Evolutionary conservation across 2,113 vertebrate species (phyloP), one percentile per base, ranked within the genome.

Genomic region (Coturnix japonica): DNA sequence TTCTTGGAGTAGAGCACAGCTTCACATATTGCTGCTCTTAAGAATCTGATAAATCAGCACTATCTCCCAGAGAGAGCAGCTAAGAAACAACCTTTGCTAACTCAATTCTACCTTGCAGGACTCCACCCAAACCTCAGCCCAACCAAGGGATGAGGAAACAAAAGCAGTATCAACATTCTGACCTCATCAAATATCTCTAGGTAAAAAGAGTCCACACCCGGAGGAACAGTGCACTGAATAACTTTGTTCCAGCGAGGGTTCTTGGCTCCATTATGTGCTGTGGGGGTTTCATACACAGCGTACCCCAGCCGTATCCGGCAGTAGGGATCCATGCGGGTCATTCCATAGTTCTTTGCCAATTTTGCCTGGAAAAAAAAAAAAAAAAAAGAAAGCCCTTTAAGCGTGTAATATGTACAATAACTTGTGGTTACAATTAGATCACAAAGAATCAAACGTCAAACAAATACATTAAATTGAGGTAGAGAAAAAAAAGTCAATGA

Each of bases 141-240:
- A 66, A 61, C 41, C 4, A 16, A 3, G 26, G 54, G 35, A 87
- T 2, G 2, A 20, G 15, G 17, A 22, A 16, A 12, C 4, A 1
- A 17, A 17, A 84, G 54, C 60, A 5, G 65, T 2, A 17, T 1
- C 65, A 14, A 7, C 59, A 39, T 60, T 76, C 98, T 97, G 70
- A 99, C 99, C 99, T 99, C 99, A 80, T 99, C 99, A 53, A 99
- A 99, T 95, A 99, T 99, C 97, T 99, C 99, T 91, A 99, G 97
- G 95, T 99, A 99, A 97, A 99, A 99, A 4, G 99, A 99, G 92
- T 99, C 99, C 74, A 99, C 99, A 0, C 99, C 98, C 0, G 99
- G 99, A 2, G 99, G 99, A 43, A 99, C 98, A 1, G 99, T 99
- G 94, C 99, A 99, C 95, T 99, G 99, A 96, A 99, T 99, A 57